Evolutionary conservation across 1,140 invertebrate species (phyloP).

Genomic region (Apis cerana): DNA sequence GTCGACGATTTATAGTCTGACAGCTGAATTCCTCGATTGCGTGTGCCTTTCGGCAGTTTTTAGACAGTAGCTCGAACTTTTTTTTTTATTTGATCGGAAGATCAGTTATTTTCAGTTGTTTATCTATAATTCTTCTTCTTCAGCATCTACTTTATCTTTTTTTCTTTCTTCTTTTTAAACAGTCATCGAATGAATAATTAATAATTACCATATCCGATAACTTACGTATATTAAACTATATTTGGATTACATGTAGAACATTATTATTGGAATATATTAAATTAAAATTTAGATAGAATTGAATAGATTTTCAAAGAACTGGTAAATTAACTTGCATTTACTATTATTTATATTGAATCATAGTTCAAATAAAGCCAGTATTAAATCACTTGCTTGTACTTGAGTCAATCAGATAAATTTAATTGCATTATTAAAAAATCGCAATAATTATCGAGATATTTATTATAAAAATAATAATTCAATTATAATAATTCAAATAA

Average conservation of each 20-base stretch:
- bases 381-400: not conserved
- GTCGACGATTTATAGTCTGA: conserved; percentile 36
- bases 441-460: too few relatives aligned
- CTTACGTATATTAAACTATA: not conserved
- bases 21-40: conserved; percentile 42
- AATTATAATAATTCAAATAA: too few relatives aligned
- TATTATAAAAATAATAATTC: too few relatives aligned
- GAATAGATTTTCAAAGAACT: too few relatives aligned
- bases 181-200: not conserved
- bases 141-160: too few relatives aligned
- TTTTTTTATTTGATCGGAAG: conserved; percentile 16
- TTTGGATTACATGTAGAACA: not conserved
- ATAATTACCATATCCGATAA: not conserved
- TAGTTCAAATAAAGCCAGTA: not conserved
- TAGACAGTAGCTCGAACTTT: not conserved
- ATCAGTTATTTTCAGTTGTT: conserved; percentile 30
- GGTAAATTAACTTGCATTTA: not conserved
- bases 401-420: not conserved
- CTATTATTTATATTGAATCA: not conserved
- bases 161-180: too few relatives aligned
- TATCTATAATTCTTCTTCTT: not conserved
- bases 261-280: too few relatives aligned
- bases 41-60: conserved; percentile 35
- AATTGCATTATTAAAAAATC: not conserved
- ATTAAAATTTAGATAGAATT: too few relatives aligned